Evolutionary conservation across 1,140 invertebrate species (phyloP), one percentile per base, ranked within the genome.

Genomic region (Paralvinella palmiformis): DNA sequence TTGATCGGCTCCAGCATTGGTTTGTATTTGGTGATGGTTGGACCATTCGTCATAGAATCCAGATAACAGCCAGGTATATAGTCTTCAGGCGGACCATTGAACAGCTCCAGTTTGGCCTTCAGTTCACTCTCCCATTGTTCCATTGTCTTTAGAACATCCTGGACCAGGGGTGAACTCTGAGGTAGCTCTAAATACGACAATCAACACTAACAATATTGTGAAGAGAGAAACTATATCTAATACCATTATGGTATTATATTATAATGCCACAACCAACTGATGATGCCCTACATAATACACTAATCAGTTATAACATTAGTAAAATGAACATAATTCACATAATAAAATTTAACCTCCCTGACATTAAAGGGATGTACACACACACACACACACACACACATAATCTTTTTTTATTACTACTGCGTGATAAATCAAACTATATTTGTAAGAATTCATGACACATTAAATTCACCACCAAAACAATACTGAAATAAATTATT

Each of bases 21-120:
- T 72, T 91, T 86, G 81, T 98, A 98, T 81, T 97, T 98, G 69
- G 93, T 88, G 69, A 94, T 90, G 22, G 92, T 88, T 36, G 93
- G 89, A 0, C 91, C 90, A 32, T 84, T 80, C 31, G 70, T 64
- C 57, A 83, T n/a, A 63, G 66, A 89, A 53, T 88, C 88, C 13
- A 75, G 27, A 7, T 67, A 67, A 7, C 73, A 56, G 13, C 73
- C 73, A 22, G 77, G 71, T 45, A 80, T 76, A 65, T 75, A 80
- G 61, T 75, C 73, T 52, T 75, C 71, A 20, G 92, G 88, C 1
- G 89, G 84, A 20, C 89, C 86, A 32, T 85, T 84, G 67, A 88
- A 86, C 7, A 83, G 72, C 63, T 94, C 90, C 59, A 97, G 79
- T 73, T 91, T 88, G 62, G 88, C 86, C 65, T 85, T 86, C 45